These are phyloP conservation scores for Acleris cristana DNA, from an alignment of 2,888 invertebrate species.

Conservation along the genomic window DNA sequence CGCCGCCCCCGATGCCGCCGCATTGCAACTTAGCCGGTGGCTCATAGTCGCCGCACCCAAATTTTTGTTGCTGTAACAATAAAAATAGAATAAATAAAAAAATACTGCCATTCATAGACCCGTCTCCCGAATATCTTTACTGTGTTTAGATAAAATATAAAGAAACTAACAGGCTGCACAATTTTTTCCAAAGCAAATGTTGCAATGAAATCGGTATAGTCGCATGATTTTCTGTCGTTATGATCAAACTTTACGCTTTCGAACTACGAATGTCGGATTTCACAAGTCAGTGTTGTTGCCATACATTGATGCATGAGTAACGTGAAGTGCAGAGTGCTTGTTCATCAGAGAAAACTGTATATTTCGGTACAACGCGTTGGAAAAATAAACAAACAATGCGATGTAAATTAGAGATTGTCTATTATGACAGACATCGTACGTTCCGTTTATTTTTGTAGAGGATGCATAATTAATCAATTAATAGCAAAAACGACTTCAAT, in stretches of 20 bases:
- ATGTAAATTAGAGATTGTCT: background rate
- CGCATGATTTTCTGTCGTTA: slow-evolving; percentile 29
- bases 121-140: background rate
- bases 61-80: slow-evolving; percentile 92
- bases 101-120: background rate
- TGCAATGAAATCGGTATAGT: slow-evolving; percentile 23
- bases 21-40: slow-evolving; percentile 90
- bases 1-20: slow-evolving; percentile 73
- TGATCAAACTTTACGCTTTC: slow-evolving; percentile 34
- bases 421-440: too few relatives aligned
- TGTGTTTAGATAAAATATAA: too few relatives aligned
- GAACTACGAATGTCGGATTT: slow-evolving; percentile 35
- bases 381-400: background rate
- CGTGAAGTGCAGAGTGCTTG: slow-evolving; percentile 6
- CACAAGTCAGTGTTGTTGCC: slow-evolving; percentile 25
- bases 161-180: background rate
- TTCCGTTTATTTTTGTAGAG: too few relatives aligned
- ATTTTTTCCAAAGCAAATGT: slow-evolving; percentile 22
- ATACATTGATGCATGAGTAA: slow-evolving; percentile 21
- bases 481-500: background rate
- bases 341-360: slow-evolving; percentile 2
- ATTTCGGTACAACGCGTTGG: background rate
- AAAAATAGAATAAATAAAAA: slow-evolving; percentile 45
- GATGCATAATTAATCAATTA: too few relatives aligned
- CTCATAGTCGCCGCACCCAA: slow-evolving; percentile 88